Evolutionary conservation across 2,888 invertebrate species (phyloP), one percentile per base, ranked within the genome.

Genomic region (Dryomyza anilis): DNA sequence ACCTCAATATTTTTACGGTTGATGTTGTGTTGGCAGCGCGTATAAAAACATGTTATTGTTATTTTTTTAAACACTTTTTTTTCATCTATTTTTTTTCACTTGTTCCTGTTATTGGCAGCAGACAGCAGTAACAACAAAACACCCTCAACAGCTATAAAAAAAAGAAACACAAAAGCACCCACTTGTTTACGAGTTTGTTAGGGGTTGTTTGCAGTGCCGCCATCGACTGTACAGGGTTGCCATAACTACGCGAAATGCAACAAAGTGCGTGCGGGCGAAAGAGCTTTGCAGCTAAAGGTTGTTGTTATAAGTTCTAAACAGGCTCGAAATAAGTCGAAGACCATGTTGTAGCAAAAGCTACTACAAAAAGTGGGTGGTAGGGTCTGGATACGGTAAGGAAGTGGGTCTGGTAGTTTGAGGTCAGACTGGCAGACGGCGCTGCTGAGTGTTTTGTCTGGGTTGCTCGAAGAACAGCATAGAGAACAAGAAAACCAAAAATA

Each of bases 1-100:
- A 77, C 77, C 77, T 77, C 77, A 77, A 77, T 74, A 78, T 74
- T 77, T 76, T 76, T 70, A 27, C 67, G 71, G 76, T 78, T 77
- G 74, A 64, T 67, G 21, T 50, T 29, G 63, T 33, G n/a, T 2
- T n/a, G 39, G 39, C 33, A 7, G n/a, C n/a, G n/a, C n/a, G n/a
- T n/a, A n/a, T n/a, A n/a, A n/a, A n/a, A 27, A 23, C 45, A 36
- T 21, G 16, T 36, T 46, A 21, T 25, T 23, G 43, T 27, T 62
- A 27, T 43, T 60, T 12, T 33, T 39, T 39, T n/a, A n/a, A n/a
- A n/a, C n/a, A 45, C 21, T 39, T 50, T 45, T 43, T 43, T 27
- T 14, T 57, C n/a, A 8, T 29, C 12, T 46, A 8, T 59, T 16
- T 39, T 7, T 16, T 27, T 27, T 29, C 27, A 30, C 14, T 16